Conservation (phyloP, 1,140 invertebrate genomes). For the Riptortus pedestris region DNA sequence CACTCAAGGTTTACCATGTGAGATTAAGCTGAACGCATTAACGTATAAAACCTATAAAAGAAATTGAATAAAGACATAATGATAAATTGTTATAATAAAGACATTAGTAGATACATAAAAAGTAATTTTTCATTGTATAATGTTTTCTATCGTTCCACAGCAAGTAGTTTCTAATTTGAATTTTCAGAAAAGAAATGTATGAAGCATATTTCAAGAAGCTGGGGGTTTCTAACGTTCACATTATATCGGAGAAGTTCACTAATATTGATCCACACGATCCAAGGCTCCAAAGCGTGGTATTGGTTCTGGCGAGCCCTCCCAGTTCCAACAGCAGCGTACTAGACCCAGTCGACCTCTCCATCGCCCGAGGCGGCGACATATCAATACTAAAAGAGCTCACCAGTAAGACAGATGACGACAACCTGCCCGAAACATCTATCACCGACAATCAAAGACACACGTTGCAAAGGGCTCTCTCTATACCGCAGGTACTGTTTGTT, state of each 20-base stretch:
- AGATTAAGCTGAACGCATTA: no score
- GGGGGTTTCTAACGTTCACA: constrained; percentile 44
- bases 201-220: constrained; percentile 43
- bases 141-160: no score
- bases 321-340: constrained; percentile 62
- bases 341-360: constrained; percentile 35
- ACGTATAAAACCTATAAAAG: no score
- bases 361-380: constrained; percentile 54
- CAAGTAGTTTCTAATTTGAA: neutral
- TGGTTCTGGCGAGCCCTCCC: constrained; percentile 58
- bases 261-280: constrained; percentile 43
- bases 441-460: constrained; percentile 48
- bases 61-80: no score
- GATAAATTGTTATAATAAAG: no score
- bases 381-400: constrained; percentile 55
- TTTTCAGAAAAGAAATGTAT: constrained; percentile 41
- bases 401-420: constrained; percentile 38
- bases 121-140: neutral
- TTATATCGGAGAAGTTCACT: constrained; percentile 49
- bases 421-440: constrained; percentile 27
- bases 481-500: constrained; percentile 45
- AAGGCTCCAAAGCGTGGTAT: constrained; percentile 54
- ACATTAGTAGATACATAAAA: no score
- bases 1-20: no score
- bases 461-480: constrained; percentile 51